Base-by-base conservation (phyloP, 92 coral and sea anemone genomes). In the Palythoa heliodiscus region DNA sequence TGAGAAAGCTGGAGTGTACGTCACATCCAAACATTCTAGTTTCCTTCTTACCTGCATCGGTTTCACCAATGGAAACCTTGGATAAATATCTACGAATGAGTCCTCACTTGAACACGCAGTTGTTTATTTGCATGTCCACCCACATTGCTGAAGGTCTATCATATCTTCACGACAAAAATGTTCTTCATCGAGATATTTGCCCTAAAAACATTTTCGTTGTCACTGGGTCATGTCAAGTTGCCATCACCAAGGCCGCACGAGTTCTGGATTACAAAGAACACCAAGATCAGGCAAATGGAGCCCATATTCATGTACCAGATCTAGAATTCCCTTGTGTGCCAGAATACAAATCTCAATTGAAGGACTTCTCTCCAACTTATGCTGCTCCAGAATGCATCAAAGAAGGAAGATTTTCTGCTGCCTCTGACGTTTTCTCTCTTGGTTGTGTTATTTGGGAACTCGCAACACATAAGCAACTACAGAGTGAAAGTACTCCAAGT, bases 211-310 rank as follows among this genome's bases (percentile, higher is more conserved):
- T 75, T 52, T 39, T 75, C 11, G 24, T 75, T 60, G 25, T 39
- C 2, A 22, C 20, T 11, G 15, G 5, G 12, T 54, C 7, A 2
- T 75, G 40, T 29, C 82, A 77, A 77, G n/a, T 77, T 57, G 82
- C 69, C 29, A 77, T 77, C 68, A 77, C 82, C 68, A 57, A 77
- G 20, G 13, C 25, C 57, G 82, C 35, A 7, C 82, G 82, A 5
- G 82, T 68, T 19, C 15, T 77, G 70, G 69, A 57, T 37, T 77
- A 12, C 37, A 57, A 77, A 54, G 70, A 60, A 57, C 23, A 77
- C 0, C 52, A 77, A 16, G 25, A 14, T 57, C 25, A 7, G 24
- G 6, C 52, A 13, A 24, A 35, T 7, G 43, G 60, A 7, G 58
- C 19, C 35, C 78, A 73, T 10, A 75, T 11, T 52, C 63, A 77